Evolutionary conservation across 1,140 invertebrate genomes (phyloP), one percentile per base, ranked within the genome.

Genomic region (Drosophila trapezifrons): DNA sequence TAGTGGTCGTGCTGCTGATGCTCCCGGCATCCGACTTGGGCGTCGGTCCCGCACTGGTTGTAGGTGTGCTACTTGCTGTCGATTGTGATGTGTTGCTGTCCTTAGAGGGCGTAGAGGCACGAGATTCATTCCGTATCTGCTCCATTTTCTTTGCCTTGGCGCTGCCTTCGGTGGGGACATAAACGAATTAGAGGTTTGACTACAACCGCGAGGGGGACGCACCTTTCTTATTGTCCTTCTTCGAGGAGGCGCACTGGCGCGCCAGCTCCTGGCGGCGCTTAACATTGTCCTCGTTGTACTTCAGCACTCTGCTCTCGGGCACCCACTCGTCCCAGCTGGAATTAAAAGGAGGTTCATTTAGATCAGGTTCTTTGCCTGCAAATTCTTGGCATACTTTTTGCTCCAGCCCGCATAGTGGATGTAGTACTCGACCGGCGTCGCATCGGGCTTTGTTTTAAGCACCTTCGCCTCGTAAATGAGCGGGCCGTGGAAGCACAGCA

Each of bases 361-460:
- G 13, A 43, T 42, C 45, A 18, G 17, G 40, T 43, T 60, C 35
- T 56, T 47, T 29, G n/a, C 9, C 42, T 42, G 25, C 17, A 10
- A 15, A 47, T 49, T 54, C 29, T 32, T 2, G 5, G 93, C 94
- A 93, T 94, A 98, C 97, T 97, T 99, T 94, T 99, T 99, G 92
- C 98, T 99, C 98, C 98, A 99, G 8, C 98, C 98, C 83, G 97
- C 97, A 93, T 99, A 99, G 93, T 99, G 98, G 75, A 99, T 98
- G 25, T 98, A 95, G 93, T 99, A 99, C 91, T 96, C 96, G 4
- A 97, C 94, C 92, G 96, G 95, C 92, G 98, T 97, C 87, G 96
- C 97, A 8, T 95, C 94, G 22, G 96, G 93, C 64, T 95, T 96
- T 70, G 95, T 94, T 92, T 98, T 98, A 9, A 99, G 93, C 92